Evolutionary conservation across 30 jellyfish, hydroid and myxozoan genomes (phyloP).

Genomic region (Hydractinia symbiolongicarpus): DNA sequence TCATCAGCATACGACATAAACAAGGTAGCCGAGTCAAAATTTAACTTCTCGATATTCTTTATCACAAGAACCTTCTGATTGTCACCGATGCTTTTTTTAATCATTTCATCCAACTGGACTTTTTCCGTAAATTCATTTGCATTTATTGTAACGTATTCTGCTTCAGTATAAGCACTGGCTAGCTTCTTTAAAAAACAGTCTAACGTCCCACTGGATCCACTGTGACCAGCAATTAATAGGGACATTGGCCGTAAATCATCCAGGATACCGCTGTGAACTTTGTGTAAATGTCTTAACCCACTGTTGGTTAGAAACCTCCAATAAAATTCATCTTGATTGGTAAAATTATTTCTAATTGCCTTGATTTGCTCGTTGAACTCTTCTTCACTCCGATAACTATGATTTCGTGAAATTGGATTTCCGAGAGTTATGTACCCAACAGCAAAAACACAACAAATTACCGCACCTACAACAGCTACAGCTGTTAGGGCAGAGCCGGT

Average conservation of each 20-base stretch:
- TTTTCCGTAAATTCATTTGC: constrained; percentile 5
- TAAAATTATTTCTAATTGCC: background rate
- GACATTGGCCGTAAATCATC: constrained; percentile 23
- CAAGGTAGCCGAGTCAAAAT: constrained; percentile 17
- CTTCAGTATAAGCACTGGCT: constrained; percentile 19
- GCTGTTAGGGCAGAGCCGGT: too few species aligned
- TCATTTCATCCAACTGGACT: constrained; percentile 15
- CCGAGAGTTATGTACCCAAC: too few species aligned
- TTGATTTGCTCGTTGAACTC: background rate
- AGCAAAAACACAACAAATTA: too few species aligned
- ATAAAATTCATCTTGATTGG: background rate
- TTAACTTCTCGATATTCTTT: constrained; percentile 5
- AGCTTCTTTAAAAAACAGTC: constrained; percentile 19
- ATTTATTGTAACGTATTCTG: background rate
- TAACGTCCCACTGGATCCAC: constrained; percentile 18
- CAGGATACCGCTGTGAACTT: background rate
- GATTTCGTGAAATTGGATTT: background rate
- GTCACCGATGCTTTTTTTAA: background rate
- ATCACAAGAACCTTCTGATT: constrained; percentile 27
- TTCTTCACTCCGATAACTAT: constrained; percentile 10
- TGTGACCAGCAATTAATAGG: constrained; percentile 26
- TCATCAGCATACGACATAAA: constrained; percentile 46
- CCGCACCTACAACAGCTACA: too few species aligned
- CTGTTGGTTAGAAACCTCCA: constrained; percentile 13
- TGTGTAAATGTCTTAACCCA: constrained; percentile 17